Evolutionary conservation across 1,140 invertebrate species (phyloP).

Genomic region (Musca domestica): DNA sequence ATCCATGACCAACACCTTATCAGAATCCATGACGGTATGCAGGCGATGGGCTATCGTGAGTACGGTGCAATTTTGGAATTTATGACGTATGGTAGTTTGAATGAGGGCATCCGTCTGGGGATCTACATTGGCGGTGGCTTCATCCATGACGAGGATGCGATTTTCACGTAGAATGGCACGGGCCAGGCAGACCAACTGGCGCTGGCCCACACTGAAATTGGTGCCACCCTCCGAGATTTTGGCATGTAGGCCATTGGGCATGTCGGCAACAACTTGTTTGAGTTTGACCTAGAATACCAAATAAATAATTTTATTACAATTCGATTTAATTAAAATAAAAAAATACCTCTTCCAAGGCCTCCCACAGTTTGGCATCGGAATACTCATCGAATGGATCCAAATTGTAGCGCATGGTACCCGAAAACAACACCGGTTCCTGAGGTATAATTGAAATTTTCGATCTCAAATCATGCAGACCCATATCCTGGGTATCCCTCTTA

Average conservation of each 20-base stretch:
- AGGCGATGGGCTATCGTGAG: conserved; percentile 83
- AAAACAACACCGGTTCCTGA: conserved; percentile 69
- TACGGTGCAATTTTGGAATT: conserved; percentile 75
- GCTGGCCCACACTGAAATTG: conserved; percentile 80
- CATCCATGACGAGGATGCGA: conserved; percentile 70
- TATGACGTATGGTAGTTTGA: conserved; percentile 68
- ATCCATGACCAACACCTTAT: conserved; percentile 63
- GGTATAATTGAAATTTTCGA: conserved; percentile 67
- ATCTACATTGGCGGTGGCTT: conserved; percentile 73
- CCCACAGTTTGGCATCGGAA: conserved; percentile 75
- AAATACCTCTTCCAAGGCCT: conserved; percentile 72
- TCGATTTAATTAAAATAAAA: not conserved
- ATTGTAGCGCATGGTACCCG: conserved; percentile 64
- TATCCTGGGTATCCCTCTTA: conserved; percentile 58
- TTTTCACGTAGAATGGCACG: conserved; percentile 77
- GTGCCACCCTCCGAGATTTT: conserved; percentile 72
- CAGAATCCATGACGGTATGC: conserved; percentile 73
- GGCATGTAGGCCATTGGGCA: conserved; percentile 65
- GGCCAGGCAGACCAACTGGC: conserved; percentile 75
- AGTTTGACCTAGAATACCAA: conserved; percentile 58
- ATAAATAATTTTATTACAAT: not conserved
- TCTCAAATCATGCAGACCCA: conserved; percentile 60
- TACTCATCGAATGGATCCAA: conserved; percentile 77
- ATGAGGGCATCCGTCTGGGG: conserved; percentile 70
- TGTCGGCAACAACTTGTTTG: conserved; percentile 64